phyloP scores from a whole-genome alignment of 2,113 vertebrate genomes.

The Cyanistes caeruleus region DNA sequence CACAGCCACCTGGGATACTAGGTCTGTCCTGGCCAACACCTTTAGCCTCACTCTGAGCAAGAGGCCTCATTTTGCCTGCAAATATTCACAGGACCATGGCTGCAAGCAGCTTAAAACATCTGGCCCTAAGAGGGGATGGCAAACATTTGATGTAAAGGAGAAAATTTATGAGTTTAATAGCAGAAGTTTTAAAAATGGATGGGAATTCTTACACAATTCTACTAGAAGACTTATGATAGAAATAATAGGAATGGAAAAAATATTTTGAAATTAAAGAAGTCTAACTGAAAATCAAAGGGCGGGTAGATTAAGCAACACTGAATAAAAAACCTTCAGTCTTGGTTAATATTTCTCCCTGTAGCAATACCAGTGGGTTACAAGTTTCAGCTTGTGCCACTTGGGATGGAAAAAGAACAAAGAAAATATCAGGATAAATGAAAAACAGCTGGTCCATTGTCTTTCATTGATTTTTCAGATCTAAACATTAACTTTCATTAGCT shows the following conservation, averaged over 20 bases:
- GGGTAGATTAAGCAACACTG: background rate
- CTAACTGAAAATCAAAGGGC: background rate
- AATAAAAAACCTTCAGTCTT: background rate
- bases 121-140: background rate
- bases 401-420: constrained; percentile 24
- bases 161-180: background rate
- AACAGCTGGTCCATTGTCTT: background rate
- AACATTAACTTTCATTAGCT: background rate
- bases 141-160: background rate
- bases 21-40: background rate
- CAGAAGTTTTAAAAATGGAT: background rate
- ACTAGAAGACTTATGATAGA: background rate
- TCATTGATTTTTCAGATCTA: background rate
- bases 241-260: constrained; percentile 9
- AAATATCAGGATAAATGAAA: background rate
- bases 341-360: background rate
- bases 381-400: background rate
- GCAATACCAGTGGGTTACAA: background rate
- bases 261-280: background rate
- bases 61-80: background rate
- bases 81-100: background rate
- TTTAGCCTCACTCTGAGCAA: background rate
- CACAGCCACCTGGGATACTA: background rate
- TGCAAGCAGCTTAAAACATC: background rate
- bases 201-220: constrained; percentile 2